Evolutionary conservation across 2,888 invertebrate species (phyloP).

Genomic region (Cerceris rybyensis): DNA sequence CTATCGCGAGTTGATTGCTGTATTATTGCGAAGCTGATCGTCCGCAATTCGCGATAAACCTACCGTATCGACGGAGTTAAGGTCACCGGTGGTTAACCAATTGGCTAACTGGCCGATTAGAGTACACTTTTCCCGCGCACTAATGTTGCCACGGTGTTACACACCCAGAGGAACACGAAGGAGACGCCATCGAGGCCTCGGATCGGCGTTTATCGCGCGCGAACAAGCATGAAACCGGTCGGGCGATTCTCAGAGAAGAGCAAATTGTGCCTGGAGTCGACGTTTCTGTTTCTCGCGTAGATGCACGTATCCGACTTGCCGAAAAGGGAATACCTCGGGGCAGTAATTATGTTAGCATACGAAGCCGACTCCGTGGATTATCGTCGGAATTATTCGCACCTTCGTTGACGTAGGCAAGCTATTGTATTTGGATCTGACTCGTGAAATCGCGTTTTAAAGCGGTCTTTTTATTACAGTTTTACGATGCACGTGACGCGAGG

Average conservation of each 20-base stretch:
- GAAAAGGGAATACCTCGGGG: slow-evolving; percentile 53
- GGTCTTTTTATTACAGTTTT: too few relatives aligned
- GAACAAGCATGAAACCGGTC: slow-evolving; percentile 52
- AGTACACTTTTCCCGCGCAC: too few relatives aligned
- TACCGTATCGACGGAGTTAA: too few relatives aligned
- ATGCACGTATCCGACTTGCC: slow-evolving; percentile 50
- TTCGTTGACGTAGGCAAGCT: neutral
- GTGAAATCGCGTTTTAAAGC: neutral
- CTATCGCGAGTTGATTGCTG: too few relatives aligned
- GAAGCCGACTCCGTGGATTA: slow-evolving; percentile 32
- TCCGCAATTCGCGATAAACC: too few relatives aligned
- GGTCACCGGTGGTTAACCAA: too few relatives aligned
- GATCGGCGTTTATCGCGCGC: slow-evolving; percentile 42
- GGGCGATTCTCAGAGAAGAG: slow-evolving; percentile 19
- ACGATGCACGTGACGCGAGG: too few relatives aligned
- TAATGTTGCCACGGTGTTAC: slow-evolving; percentile 12
- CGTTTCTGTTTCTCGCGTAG: slow-evolving; percentile 59
- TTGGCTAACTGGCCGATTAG: too few relatives aligned
- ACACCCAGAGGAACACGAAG: slow-evolving; percentile 1
- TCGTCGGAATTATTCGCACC: neutral
- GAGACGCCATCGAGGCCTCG: slow-evolving; percentile 14
- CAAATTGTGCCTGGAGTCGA: slow-evolving; percentile 19
- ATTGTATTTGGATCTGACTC: neutral
- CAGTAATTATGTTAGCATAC: slow-evolving; percentile 63
- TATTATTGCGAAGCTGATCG: too few relatives aligned